Conservation (phyloP, 2,888 invertebrate species). For the Perithous albicinctus region DNA sequence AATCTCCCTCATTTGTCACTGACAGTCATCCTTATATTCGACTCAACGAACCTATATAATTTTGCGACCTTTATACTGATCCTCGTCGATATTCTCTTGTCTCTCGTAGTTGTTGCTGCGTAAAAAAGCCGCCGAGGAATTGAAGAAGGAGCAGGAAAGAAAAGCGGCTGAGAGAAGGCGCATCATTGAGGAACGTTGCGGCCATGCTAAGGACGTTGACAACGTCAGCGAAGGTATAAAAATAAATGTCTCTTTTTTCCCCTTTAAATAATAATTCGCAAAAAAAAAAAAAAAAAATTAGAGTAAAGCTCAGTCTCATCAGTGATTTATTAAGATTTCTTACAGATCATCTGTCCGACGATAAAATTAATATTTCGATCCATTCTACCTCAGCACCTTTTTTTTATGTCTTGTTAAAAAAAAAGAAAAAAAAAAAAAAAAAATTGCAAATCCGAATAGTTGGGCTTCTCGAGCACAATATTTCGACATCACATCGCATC, state of each 20-base stretch:
- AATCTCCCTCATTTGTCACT: neutral
- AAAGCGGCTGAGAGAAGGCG: constrained; percentile 99
- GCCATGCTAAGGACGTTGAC: constrained; percentile 95
- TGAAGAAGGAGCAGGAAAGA: constrained; percentile 99
- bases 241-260: constrained; percentile 8
- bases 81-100: constrained; percentile 9
- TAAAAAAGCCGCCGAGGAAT: constrained; percentile 99
- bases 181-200: constrained; percentile 98
- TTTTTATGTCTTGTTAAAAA: constrained; percentile 30
- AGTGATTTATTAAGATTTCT: constrained; percentile 44
- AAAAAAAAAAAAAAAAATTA: too few species aligned
- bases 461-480: constrained; percentile 18
- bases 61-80: constrained; percentile 9
- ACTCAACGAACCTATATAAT: neutral
- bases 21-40: neutral
- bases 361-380: constrained; percentile 33
- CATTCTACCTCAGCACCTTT: constrained; percentile 5
- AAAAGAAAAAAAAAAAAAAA: constrained; percentile 14
- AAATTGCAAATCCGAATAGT: constrained; percentile 7
- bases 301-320: neutral
- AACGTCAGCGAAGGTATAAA: constrained; percentile 96
- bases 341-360: constrained; percentile 49
- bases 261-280: constrained; percentile 21
- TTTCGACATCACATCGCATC: constrained; percentile 7
- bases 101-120: constrained; percentile 95